Conservation (phyloP, 2,113 vertebrate genomes). For the Phalacrocorax pelagicus region DNA sequence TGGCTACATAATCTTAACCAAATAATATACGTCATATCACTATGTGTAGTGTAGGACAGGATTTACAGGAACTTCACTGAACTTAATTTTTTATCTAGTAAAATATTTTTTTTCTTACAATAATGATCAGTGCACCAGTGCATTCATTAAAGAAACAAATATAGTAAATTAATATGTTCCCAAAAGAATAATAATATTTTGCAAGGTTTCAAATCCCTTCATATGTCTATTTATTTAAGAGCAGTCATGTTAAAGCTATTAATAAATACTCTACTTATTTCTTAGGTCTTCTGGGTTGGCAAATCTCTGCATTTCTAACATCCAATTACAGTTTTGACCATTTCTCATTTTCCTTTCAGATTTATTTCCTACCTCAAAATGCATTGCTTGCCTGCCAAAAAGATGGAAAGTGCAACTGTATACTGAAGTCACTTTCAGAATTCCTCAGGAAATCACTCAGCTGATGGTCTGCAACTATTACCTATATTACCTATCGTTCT, state of each 20-base stretch:
- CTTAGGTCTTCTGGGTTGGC: neutral
- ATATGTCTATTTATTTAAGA: neutral
- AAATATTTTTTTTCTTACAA: neutral
- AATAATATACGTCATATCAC: neutral
- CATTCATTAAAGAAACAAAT: neutral
- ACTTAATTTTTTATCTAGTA: neutral
- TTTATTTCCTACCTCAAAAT: neutral
- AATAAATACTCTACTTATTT: neutral
- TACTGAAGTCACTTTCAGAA: neutral
- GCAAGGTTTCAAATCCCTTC: neutral
- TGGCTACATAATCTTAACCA: neutral
- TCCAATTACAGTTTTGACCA: neutral
- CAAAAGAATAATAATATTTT: neutral
- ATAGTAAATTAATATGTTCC: neutral
- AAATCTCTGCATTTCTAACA: neutral
- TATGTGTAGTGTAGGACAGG: neutral
- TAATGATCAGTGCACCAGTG: neutral
- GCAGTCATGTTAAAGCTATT: neutral
- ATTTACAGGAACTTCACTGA: neutral
- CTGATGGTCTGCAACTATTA: neutral
- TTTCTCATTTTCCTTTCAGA: neutral
- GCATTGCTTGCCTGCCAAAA: neutral
- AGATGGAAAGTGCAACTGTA: neutral
- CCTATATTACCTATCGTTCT: neutral
- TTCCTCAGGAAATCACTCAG: neutral